Evolutionary conservation across 2,113 vertebrate genomes (phyloP).

Genomic region (Phainopepla nitens): DNA sequence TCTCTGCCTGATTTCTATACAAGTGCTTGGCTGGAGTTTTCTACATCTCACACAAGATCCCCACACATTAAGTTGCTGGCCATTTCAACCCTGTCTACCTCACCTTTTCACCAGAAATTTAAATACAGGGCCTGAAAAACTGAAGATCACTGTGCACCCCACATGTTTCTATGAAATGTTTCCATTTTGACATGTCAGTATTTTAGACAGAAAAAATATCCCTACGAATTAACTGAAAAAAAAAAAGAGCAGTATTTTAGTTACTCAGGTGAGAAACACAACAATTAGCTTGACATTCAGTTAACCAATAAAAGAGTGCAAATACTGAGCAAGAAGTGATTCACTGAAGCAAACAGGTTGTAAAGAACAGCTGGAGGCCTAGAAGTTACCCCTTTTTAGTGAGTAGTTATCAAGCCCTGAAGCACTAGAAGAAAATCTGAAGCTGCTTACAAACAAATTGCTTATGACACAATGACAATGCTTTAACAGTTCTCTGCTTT

Average conservation of each 20-base stretch:
- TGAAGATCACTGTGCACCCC: not conserved
- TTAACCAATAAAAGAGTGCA: not conserved
- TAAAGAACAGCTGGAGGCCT: conserved; percentile 10
- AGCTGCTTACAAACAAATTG: not conserved
- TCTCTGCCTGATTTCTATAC: not conserved
- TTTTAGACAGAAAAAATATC: not conserved
- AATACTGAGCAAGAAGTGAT: conserved; percentile 9
- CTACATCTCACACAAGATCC: not conserved
- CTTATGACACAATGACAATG: not conserved
- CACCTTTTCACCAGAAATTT: not conserved
- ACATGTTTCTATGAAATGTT: not conserved
- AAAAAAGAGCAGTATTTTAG: not conserved
- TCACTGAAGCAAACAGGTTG: conserved; percentile 26
- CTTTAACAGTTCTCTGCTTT: not conserved
- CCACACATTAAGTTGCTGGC: not conserved
- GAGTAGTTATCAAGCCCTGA: not conserved
- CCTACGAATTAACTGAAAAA: not conserved
- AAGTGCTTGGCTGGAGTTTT: not conserved
- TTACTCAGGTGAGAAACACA: not conserved
- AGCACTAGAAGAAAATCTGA: conserved; percentile 18
- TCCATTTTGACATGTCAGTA: not conserved
- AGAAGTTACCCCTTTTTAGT: conserved; percentile 23
- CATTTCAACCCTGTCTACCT: not conserved
- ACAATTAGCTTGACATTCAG: not conserved
- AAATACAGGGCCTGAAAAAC: not conserved